Base-by-base conservation (phyloP, 2,797 vertebrate genomes). In the Rhyacichthys aspro region DNA sequence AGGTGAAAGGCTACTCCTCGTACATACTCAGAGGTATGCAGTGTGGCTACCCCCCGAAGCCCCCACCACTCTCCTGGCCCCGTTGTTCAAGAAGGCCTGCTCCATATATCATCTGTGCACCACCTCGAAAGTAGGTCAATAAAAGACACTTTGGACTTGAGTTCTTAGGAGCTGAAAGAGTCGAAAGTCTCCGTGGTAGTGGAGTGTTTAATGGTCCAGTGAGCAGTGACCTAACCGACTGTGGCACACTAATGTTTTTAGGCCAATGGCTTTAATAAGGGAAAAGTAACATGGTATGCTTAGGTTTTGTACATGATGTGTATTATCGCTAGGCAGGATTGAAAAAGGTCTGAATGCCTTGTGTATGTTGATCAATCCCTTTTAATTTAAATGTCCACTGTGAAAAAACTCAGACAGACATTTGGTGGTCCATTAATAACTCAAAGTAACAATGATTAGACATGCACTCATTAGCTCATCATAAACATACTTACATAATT, bases 71-170 rank as follows among this genome's bases (percentile, higher is more conserved):
- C 34, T 50, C 70, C 72, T 72, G 52, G 58, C 50, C 70, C 58
- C 52, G 67, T 63, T 79, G 57, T 69, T 69, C 63, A 46, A 85
- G 74, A 79, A 59, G 50, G 58, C 55, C 67, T 67, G 68, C 70
- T 70, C 81, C 80, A 89, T 87, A 84, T 83, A 87, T 91, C 90
- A 89, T 86, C 79, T 23, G 53, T 67, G 70, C 74, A 64, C 79
- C 72, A 79, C 73, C 68, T 78, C 54, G 36, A 88, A 92, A 89
- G 84, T 90, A 89, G 90, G 91, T 91, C 90, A 91, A 72, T 86
- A 86, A 85, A 85, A 71, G 64, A 73, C 67, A 79, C 59, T 84
- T 86, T 71, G 70, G 63, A 63, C 56, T 63, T 64, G 18, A 52
- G 64, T 68, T 78, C 57, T 76, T 42, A 61, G 60, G 71, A 73